phyloP scores from a whole-genome alignment of 2,888 invertebrate genomes.

The Entomobrya proxima region DNA sequence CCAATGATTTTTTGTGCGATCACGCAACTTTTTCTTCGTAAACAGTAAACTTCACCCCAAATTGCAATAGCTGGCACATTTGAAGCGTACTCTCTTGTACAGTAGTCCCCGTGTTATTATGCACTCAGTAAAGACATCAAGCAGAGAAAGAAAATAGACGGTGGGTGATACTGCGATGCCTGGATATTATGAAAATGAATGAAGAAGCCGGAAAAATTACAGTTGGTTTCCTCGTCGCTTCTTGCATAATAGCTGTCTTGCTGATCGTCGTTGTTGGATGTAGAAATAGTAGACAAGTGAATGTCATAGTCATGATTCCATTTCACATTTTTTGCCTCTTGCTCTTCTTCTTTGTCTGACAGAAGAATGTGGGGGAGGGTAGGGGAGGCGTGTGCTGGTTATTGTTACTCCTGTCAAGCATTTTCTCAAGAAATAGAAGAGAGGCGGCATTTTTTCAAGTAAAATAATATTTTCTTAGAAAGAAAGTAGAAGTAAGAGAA shows the following conservation, averaged over 20 bases:
- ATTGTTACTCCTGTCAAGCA: too few species aligned
- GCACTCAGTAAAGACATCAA: conserved; percentile 1
- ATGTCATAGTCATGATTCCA: conserved; percentile 11
- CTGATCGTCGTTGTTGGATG: conserved; percentile 1
- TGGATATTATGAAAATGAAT: conserved; percentile 14
- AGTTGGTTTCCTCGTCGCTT: not conserved
- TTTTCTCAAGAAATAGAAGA: not conserved
- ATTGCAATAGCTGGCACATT: too few species aligned
- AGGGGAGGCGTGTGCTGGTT: conserved; percentile 22
- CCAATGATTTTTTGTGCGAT: not conserved
- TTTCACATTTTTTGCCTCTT: conserved; percentile 11
- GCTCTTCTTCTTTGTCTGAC: not conserved
- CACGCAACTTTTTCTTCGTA: not conserved
- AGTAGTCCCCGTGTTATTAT: conserved; percentile 24
- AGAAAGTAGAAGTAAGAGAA: not conserved
- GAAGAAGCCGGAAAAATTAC: conserved; percentile 47
- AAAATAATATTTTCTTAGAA: not conserved
- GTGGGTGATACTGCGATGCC: not conserved
- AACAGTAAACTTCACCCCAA: too few species aligned
- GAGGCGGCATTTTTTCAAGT: not conserved
- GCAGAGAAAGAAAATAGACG: conserved; percentile 12
- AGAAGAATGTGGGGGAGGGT: not conserved
- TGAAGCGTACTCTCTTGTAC: not conserved
- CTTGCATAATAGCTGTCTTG: not conserved
- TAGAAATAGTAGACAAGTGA: conserved; percentile 17